Percentiles rank a stretch among this genome's conserved stretches.
phyloP scores from a whole-genome alignment of 1,140 invertebrate genomes.

The Drosophila lowei region DNA sequence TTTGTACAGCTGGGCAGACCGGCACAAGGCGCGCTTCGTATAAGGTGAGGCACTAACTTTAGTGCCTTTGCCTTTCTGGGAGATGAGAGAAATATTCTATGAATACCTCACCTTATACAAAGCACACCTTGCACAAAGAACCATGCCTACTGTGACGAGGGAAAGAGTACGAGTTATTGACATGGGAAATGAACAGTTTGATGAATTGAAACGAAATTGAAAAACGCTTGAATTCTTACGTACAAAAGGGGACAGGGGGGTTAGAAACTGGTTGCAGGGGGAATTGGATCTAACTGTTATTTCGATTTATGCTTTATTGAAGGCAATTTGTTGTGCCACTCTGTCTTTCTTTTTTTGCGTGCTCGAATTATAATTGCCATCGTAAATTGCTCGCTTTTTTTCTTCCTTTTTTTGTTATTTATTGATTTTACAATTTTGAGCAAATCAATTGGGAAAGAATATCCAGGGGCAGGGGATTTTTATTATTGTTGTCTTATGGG shows the following conservation, averaged over 20 bases:
- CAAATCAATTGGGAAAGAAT: slow-evolving; percentile 46
- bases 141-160: neutral
- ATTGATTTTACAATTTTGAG: slow-evolving; percentile 47
- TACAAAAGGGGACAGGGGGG: neutral
- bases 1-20: slow-evolving; percentile 46
- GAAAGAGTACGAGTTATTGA: slow-evolving; percentile 14
- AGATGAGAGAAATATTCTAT: too few species aligned
- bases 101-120: too few species aligned
- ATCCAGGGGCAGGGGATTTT: neutral
- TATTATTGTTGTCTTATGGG: neutral
- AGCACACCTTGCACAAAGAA: too few species aligned
- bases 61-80: too few species aligned
- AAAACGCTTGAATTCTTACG: slow-evolving; percentile 28
- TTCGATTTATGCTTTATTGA: slow-evolving; percentile 73
- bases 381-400: slow-evolving; percentile 50
- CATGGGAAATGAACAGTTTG: slow-evolving; percentile 48
- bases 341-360: slow-evolving; percentile 27
- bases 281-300: slow-evolving; percentile 14
- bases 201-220: slow-evolving; percentile 69
- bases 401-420: neutral
- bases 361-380: slow-evolving; percentile 62
- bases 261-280: neutral
- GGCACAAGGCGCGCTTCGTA: too few species aligned
- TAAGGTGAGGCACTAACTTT: too few species aligned
- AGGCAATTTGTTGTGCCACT: slow-evolving; percentile 62